Conservation (phyloP, 1,140 invertebrate genomes). For the Matsumurasca onukii region DNA sequence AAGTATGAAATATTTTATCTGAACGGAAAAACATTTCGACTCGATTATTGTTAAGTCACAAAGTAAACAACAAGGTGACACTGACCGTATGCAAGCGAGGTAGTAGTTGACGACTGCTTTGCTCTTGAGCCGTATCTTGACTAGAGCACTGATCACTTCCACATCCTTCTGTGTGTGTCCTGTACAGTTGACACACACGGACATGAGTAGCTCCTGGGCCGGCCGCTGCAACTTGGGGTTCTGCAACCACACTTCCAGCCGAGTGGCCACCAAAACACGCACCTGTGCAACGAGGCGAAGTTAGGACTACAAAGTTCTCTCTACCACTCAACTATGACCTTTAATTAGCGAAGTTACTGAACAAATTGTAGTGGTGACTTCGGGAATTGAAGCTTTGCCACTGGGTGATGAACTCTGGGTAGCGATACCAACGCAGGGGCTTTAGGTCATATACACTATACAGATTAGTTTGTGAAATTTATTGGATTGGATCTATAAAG, state of each 20-base stretch:
- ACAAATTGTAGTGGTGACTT: too few relatives aligned
- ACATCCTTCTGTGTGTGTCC: conserved; percentile 76
- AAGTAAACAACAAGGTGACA: conserved; percentile 36
- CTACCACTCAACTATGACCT: too few relatives aligned
- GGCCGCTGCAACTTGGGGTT: conserved; percentile 90
- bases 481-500: too few relatives aligned
- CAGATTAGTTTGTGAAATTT: too few relatives aligned
- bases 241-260: conserved; percentile 92
- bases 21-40: conserved; percentile 4
- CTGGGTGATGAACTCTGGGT: too few relatives aligned
- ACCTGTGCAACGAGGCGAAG: conserved; percentile 54
- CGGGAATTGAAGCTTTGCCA: too few relatives aligned
- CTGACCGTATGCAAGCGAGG: conserved; percentile 76
- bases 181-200: conserved; percentile 88
- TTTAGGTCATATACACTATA: too few relatives aligned
- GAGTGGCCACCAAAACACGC: conserved; percentile 74
- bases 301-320: too few relatives aligned
- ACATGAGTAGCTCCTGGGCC: conserved; percentile 91
- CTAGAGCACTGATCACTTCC: conserved; percentile 86
- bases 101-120: conserved; percentile 91
- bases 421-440: too few relatives aligned
- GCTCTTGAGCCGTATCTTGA: conserved; percentile 90
- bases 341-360: too few relatives aligned
- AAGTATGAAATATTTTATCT: too few relatives aligned
- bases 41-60: not conserved